Percentiles rank a stretch among this genome's conserved stretches.
Evolutionary conservation across 2,113 vertebrate genomes (phyloP).

Genomic region (Stegostoma tigrinum): DNA sequence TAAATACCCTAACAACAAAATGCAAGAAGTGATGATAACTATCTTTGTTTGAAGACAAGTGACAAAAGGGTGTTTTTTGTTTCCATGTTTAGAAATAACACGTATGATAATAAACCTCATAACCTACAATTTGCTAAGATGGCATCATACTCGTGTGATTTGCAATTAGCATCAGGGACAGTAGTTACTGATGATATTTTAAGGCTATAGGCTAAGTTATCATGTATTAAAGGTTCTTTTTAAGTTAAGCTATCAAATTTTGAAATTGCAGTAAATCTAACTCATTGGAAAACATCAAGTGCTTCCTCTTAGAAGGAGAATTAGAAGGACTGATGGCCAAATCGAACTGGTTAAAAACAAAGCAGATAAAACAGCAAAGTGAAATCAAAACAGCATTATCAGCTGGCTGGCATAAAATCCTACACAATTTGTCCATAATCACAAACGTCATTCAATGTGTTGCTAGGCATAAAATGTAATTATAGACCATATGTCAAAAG

Average conservation of each 20-base stretch:
- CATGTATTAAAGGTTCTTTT: neutral
- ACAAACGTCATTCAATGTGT: neutral
- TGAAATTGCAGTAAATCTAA: neutral
- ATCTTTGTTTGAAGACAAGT: neutral
- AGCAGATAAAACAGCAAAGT: neutral
- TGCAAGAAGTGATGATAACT: neutral
- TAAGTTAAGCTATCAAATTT: neutral
- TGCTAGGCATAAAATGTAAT: neutral
- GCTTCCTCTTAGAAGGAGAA: neutral
- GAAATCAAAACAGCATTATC: constrained; percentile 2
- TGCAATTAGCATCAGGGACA: neutral
- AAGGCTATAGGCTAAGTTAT: neutral
- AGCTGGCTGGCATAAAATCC: neutral
- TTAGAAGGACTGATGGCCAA: neutral
- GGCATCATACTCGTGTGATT: neutral
- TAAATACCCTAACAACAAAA: neutral
- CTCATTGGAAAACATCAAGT: neutral
- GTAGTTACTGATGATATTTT: neutral
- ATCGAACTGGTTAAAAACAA: neutral
- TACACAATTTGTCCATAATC: neutral
- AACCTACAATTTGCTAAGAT: neutral
- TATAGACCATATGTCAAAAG: neutral
- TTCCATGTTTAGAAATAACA: neutral
- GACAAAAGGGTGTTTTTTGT: neutral
- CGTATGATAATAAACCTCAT: neutral